A percentile compares a stretch with the other conserved stretches of the same genome.
Evolutionary conservation across 1,140 invertebrate genomes (phyloP).

Genomic region (Drosophila kepulauana): DNA sequence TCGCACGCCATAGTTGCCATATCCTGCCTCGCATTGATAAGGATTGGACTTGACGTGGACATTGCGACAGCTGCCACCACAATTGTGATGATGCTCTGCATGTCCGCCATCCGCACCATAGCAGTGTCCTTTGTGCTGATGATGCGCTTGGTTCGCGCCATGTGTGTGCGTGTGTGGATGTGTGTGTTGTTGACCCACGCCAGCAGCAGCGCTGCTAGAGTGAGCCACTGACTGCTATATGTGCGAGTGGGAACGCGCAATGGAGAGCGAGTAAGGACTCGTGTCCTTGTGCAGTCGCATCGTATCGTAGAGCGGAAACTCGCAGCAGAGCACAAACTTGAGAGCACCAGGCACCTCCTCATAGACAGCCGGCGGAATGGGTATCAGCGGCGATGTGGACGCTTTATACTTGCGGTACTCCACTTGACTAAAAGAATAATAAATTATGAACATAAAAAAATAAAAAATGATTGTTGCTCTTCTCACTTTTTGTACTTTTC

Average conservation of each 20-base stretch:
- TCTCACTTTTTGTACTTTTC: conserved; percentile 94
- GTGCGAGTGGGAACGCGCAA: conserved; percentile 91
- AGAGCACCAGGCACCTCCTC: conserved; percentile 92
- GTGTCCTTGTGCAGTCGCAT: conserved; percentile 89
- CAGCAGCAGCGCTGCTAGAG: conserved; percentile 68
- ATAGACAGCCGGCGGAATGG: conserved; percentile 93
- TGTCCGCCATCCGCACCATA: conserved; percentile 79
- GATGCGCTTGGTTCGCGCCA: conserved; percentile 50
- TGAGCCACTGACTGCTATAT: conserved; percentile 86
- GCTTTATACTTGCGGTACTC: conserved; percentile 94
- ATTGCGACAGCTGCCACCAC: conserved; percentile 78
- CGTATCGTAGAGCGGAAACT: conserved; percentile 94
- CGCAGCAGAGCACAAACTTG: conserved; percentile 94
- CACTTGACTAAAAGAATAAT: conserved; percentile 87
- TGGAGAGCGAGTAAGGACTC: conserved; percentile 90
- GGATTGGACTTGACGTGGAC: conserved; percentile 81
- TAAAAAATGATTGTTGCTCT: background rate
- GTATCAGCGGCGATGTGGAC: conserved; percentile 94
- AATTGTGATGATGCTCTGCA: conserved; percentile 79
- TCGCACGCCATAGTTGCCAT: conserved; percentile 70
- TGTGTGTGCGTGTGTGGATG: conserved; percentile 32
- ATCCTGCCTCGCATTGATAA: conserved; percentile 78
- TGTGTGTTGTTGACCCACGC: conserved; percentile 66
- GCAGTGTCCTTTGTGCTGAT: conserved; percentile 74
- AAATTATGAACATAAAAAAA: background rate